Evolutionary conservation across 1,140 invertebrate genomes (phyloP).

Genomic region (Drosophila lacteicornis): DNA sequence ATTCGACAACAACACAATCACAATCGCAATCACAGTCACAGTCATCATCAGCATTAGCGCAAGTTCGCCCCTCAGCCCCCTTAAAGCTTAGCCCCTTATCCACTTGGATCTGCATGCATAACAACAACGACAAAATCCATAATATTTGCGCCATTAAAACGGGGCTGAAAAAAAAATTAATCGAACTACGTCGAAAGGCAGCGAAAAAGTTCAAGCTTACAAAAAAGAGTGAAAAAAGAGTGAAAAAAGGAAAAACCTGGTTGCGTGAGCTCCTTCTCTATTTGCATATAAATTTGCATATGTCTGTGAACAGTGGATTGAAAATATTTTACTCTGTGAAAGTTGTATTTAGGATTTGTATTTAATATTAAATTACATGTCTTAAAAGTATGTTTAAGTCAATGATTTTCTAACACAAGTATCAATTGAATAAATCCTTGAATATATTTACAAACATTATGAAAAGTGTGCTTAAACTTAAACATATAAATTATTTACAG

Average conservation of each 20-base stretch:
- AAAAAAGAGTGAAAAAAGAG: conserved; percentile 24
- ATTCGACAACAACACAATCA: conserved; percentile 35
- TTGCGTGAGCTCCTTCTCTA: conserved; percentile 39
- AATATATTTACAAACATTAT: background rate
- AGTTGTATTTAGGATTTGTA: too few relatives aligned
- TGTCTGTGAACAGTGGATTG: conserved; percentile 31
- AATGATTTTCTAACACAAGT: too few relatives aligned
- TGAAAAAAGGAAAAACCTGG: conserved; percentile 22
- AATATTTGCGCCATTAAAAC: conserved; percentile 51
- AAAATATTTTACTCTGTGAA: background rate
- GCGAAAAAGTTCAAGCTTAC: conserved; percentile 24
- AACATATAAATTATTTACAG: background rate
- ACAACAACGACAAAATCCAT: conserved; percentile 55
- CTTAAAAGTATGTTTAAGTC: too few relatives aligned
- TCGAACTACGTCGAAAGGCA: conserved; percentile 31
- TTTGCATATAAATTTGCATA: conserved; percentile 63
- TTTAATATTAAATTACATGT: background rate
- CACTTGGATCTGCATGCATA: conserved; percentile 45
- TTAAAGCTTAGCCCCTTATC: conserved; percentile 20
- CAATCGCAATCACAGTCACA: conserved; percentile 33
- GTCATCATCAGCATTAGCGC: conserved; percentile 42
- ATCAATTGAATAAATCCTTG: too few relatives aligned
- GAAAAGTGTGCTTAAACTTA: background rate
- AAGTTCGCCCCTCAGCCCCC: background rate
- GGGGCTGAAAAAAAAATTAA: conserved; percentile 51